Conservation (phyloP, 2,888 invertebrate genomes). For the Abscondita cerata region DNA sequence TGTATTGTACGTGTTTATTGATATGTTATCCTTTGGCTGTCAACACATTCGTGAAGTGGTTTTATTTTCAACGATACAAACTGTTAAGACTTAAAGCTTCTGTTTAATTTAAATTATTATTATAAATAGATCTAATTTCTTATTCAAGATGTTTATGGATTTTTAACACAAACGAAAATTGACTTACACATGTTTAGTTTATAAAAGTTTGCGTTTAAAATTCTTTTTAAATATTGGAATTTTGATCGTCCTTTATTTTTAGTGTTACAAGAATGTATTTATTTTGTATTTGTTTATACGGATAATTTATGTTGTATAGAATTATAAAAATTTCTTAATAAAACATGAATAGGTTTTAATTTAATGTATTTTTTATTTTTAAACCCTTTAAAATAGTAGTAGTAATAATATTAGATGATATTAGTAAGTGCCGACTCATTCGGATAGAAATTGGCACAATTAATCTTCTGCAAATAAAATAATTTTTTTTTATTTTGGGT, state of each 20-base stretch:
- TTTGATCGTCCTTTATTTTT: background rate
- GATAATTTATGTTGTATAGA: no score
- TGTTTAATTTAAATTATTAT: slow-evolving; percentile 26
- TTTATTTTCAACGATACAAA: slow-evolving; percentile 5
- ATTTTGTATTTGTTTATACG: no score
- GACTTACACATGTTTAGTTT: background rate
- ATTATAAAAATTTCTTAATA: no score
- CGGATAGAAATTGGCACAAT: no score
- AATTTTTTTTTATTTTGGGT: no score
- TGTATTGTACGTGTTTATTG: slow-evolving; percentile 19
- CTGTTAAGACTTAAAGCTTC: slow-evolving; percentile 13
- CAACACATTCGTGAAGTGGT: slow-evolving; percentile 27
- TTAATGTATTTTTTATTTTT: no score
- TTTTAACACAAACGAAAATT: slow-evolving; percentile 8
- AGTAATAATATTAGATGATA: no score
- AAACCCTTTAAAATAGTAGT: no score
- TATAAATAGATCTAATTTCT: slow-evolving; percentile 28
- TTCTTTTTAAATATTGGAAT: slow-evolving; percentile 2
- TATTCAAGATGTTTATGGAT: slow-evolving; percentile 11
- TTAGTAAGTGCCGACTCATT: no score
- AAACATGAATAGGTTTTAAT: no score
- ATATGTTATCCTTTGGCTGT: slow-evolving; percentile 16
- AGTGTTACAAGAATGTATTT: no score
- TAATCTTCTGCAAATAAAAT: no score
- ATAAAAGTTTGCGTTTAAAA: slow-evolving; percentile 4